Conservation (phyloP, 1,140 invertebrate genomes). For the Bombus confusus region DNA sequence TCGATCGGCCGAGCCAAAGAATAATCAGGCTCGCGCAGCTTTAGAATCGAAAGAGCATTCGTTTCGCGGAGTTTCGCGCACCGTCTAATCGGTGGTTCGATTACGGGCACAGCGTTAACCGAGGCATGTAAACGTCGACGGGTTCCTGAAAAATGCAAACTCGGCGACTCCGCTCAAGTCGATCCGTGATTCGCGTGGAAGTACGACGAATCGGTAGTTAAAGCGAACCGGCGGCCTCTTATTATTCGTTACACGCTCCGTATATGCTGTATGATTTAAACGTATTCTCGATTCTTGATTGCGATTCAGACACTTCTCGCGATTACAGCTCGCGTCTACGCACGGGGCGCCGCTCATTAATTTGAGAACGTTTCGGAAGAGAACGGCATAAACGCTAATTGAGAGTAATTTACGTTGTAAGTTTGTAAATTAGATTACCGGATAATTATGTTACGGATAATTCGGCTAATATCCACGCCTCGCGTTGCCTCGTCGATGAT, state of each 20-base stretch:
- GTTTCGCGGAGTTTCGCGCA: background rate
- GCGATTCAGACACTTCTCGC: constrained; percentile 25
- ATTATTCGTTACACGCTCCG: constrained; percentile 43
- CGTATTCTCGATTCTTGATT: constrained; percentile 19
- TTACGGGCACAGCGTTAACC: constrained; percentile 26
- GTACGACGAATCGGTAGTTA: constrained; percentile 35
- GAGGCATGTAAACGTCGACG: background rate
- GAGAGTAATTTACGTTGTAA: background rate
- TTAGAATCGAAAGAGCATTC: background rate
- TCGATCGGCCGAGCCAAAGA: constrained; percentile 7
- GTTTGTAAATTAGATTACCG: constrained; percentile 18
- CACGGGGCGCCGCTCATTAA: background rate
- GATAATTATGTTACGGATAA: constrained; percentile 11
- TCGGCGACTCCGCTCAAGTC: background rate
- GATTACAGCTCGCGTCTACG: constrained; percentile 7
- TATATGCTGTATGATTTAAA: constrained; percentile 26
- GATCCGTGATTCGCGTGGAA: constrained; percentile 9
- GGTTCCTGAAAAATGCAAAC: constrained; percentile 40
- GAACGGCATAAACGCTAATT: background rate
- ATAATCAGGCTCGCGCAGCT: constrained; percentile 52
- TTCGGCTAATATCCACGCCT: background rate
- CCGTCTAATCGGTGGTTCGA: constrained; percentile 41
- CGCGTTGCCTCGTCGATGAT: background rate
- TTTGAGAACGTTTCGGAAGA: background rate
- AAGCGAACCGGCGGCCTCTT: constrained; percentile 21